A percentile compares a stretch with the other conserved stretches of the same genome.
Conservation (phyloP, 2,888 invertebrate genomes). For the Steinernema scapterisci region DNA sequence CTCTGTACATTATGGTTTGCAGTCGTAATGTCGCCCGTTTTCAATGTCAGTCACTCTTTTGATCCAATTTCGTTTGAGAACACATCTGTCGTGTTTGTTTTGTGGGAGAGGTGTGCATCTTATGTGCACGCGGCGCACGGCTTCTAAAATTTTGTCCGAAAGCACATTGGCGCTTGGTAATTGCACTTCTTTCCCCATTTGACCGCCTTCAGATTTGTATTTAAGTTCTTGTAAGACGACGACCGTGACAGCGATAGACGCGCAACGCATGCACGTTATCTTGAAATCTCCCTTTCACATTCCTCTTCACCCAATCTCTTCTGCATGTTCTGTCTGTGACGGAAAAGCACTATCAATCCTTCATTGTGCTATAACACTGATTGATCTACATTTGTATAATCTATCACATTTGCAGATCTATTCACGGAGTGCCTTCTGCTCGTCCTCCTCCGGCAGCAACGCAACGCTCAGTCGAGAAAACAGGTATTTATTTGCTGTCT, state of each 20-base stretch:
- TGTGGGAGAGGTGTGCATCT: neutral
- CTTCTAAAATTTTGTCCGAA: neutral
- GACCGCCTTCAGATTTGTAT: neutral
- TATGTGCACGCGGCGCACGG: neutral
- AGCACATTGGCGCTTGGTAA: neutral
- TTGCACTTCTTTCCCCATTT: neutral
- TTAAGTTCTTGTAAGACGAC: conserved; percentile 15
- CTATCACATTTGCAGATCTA: neutral
- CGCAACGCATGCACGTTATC: neutral
- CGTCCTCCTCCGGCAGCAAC: neutral
- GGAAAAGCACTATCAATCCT: neutral
- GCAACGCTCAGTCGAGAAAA: neutral
- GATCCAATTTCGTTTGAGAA: neutral
- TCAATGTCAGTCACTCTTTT: too few relatives aligned
- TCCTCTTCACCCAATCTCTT: neutral
- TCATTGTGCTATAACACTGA: neutral
- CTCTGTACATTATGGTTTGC: too few relatives aligned
- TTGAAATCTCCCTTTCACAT: conserved; percentile 1
- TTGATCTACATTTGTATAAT: neutral
- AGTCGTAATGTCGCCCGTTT: too few relatives aligned
- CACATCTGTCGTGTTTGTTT: neutral
- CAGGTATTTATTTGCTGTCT: neutral
- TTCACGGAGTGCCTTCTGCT: neutral
- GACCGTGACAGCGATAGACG: neutral
- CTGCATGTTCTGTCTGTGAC: neutral